Evolutionary conservation across 2,797 vertebrate genomes (phyloP).

Genomic region (Labeo calbasu): DNA sequence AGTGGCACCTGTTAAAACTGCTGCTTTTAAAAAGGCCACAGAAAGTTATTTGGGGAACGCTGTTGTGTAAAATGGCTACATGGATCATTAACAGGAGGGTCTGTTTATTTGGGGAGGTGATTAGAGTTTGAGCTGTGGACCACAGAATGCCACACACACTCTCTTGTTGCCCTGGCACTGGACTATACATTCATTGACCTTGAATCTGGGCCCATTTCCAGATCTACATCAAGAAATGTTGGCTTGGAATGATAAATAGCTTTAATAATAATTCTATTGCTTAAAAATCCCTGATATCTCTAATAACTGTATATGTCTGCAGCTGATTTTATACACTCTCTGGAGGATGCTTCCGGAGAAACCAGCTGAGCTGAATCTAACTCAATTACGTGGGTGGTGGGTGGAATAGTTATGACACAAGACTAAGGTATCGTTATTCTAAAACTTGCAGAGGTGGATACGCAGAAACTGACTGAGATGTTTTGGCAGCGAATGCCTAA

Average conservation of each 20-base stretch:
- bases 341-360: constrained; percentile 10
- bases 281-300: constrained; percentile 18
- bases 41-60: constrained; percentile 55
- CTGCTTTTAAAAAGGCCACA: constrained; percentile 45
- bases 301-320: neutral
- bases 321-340: constrained; percentile 9
- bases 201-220: constrained; percentile 20
- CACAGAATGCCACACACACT: constrained; percentile 48
- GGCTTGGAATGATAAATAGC: constrained; percentile 17
- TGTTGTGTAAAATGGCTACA: constrained; percentile 49
- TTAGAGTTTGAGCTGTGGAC: constrained; percentile 51
- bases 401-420: constrained; percentile 34
- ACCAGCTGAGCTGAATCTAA: neutral
- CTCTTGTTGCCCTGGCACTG: neutral
- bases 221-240: constrained; percentile 18
- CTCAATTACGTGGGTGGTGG: constrained; percentile 25
- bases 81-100: constrained; percentile 54
- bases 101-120: constrained; percentile 59
- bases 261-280: constrained; percentile 10
- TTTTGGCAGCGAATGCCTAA: constrained; percentile 22
- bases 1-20: constrained; percentile 54
- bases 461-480: constrained; percentile 2
- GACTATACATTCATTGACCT: constrained; percentile 21
- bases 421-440: constrained; percentile 11
- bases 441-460: constrained; percentile 33